A percentile compares a stretch with the other conserved stretches of the same genome.
Evolutionary conservation across 2,888 invertebrate genomes (phyloP).

Genomic region (Dione vanillae): DNA sequence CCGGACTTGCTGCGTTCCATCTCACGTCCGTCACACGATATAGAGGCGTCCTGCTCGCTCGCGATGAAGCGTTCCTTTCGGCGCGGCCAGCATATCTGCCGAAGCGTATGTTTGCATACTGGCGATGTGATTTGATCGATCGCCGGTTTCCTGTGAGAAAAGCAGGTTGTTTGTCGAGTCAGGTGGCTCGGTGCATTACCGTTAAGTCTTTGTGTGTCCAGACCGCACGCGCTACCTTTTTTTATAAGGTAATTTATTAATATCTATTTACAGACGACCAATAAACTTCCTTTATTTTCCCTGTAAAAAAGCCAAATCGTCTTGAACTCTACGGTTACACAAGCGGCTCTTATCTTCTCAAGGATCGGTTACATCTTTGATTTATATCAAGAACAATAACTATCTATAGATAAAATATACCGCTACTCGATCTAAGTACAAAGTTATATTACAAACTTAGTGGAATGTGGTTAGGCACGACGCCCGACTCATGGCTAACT

Average conservation of each 20-base stretch:
- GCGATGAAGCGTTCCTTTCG: constrained; percentile 58
- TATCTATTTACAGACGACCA: not conserved
- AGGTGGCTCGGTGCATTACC: constrained; percentile 70
- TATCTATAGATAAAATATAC: constrained; percentile 49
- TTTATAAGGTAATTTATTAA: constrained; percentile 25
- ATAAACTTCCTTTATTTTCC: not conserved
- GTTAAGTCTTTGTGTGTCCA: constrained; percentile 64
- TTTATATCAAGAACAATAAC: constrained; percentile 24
- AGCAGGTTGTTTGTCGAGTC: constrained; percentile 75
- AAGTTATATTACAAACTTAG: constrained; percentile 57
- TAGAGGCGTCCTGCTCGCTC: constrained; percentile 65
- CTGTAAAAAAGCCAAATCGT: not conserved
- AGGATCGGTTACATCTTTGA: not conserved
- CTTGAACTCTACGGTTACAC: not conserved
- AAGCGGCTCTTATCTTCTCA: not conserved
- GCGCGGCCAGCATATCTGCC: constrained; percentile 62
- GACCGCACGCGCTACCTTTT: constrained; percentile 58
- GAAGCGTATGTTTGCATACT: constrained; percentile 74
- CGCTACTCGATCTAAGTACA: constrained; percentile 52
- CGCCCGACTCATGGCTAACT: constrained; percentile 57
- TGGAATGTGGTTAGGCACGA: constrained; percentile 64
- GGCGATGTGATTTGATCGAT: constrained; percentile 77
- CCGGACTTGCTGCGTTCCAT: constrained; percentile 71
- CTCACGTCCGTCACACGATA: constrained; percentile 57
- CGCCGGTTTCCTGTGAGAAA: constrained; percentile 78